Conservation (phyloP, 2,113 vertebrate genomes). For the Gambusia holbrooki region DNA sequence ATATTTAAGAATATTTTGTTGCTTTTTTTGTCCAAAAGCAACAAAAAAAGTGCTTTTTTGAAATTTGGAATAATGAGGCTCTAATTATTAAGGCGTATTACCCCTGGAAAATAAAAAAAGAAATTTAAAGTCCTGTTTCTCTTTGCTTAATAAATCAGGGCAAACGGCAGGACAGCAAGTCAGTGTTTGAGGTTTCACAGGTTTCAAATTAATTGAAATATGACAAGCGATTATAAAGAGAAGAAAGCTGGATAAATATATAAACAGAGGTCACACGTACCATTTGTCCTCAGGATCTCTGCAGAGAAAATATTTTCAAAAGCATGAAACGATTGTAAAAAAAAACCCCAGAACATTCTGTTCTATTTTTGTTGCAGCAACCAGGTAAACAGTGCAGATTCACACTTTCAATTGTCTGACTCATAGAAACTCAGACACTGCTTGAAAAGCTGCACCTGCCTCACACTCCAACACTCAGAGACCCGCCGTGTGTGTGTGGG, state of each 20-base stretch:
- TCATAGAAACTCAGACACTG: background rate
- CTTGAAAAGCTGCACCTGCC: background rate
- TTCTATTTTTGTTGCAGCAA: background rate
- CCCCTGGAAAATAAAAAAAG: too few relatives aligned
- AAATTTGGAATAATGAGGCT: background rate
- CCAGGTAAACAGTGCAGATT: background rate
- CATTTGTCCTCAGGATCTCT: constrained; percentile 12
- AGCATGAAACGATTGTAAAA: constrained; percentile 9
- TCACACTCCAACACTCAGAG: background rate
- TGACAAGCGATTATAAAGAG: background rate
- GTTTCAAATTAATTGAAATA: constrained; percentile 15
- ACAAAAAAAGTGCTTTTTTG: too few relatives aligned
- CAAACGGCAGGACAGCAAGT: too few relatives aligned
- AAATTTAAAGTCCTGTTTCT: too few relatives aligned
- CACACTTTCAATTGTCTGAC: background rate
- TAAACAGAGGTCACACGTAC: constrained; percentile 13
- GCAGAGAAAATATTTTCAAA: constrained; percentile 1
- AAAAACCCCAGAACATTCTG: background rate
- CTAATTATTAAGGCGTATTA: too few relatives aligned
- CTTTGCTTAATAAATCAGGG: too few relatives aligned
- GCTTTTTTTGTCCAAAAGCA: too few relatives aligned
- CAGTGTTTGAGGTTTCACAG: constrained; percentile 4
- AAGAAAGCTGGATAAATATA: constrained; percentile 27
- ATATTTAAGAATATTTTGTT: too few relatives aligned
- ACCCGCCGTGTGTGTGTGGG: constrained; percentile 8